Evolutionary conservation across 2,888 invertebrate species (phyloP).

Genomic region (Eueremaeus valkanovi): DNA sequence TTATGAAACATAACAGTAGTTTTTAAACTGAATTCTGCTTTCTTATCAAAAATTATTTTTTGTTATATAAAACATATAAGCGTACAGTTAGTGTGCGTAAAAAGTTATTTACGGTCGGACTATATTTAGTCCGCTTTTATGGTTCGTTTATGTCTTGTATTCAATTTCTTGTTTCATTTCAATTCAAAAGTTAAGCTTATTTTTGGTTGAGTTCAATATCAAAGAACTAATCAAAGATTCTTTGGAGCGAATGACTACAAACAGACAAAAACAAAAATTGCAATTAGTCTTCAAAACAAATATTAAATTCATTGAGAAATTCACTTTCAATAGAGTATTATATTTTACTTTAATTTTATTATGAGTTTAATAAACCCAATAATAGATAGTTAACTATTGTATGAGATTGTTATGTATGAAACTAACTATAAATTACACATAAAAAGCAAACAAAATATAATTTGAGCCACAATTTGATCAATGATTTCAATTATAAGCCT

Average conservation of each 20-base stretch:
- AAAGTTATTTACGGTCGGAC: slow-evolving; percentile 2
- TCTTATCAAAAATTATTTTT: too few relatives aligned
- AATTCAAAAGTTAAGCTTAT: not conserved
- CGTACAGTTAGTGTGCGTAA: not conserved
- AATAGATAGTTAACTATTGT: too few relatives aligned
- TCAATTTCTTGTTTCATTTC: slow-evolving; percentile 17
- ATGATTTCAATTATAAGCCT: not conserved
- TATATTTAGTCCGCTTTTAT: slow-evolving; percentile 22
- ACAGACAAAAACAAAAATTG: not conserved
- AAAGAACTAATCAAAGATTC: not conserved
- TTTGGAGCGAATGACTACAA: not conserved
- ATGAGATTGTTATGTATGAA: not conserved
- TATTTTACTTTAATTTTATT: not conserved
- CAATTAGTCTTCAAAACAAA: slow-evolving; percentile 8
- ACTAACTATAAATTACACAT: not conserved
- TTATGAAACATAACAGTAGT: too few relatives aligned
- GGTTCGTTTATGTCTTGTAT: slow-evolving; percentile 10
- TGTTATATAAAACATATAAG: too few relatives aligned
- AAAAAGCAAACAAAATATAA: not conserved
- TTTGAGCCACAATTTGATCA: not conserved
- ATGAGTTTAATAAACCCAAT: too few relatives aligned
- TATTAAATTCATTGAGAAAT: not conserved
- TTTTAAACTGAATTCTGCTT: too few relatives aligned
- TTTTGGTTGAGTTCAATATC: not conserved
- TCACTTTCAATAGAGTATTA: not conserved